Conservation (phyloP, 2,113 vertebrate species). For the Phodopus roborovskii region DNA sequence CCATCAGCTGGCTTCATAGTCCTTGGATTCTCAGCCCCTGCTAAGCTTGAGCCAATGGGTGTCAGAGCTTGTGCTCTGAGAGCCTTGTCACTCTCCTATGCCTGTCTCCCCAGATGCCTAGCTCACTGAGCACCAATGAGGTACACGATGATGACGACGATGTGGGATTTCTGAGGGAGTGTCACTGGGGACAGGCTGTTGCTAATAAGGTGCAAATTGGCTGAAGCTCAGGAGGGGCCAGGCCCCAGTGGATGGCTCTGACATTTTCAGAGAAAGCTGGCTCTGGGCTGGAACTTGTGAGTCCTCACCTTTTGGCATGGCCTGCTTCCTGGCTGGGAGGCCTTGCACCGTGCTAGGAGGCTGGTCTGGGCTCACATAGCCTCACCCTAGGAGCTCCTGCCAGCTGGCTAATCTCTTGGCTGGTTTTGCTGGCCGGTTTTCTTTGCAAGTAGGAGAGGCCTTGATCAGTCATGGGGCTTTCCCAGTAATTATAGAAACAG, state of each 20-base stretch:
- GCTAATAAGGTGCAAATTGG: slow-evolving; percentile 76
- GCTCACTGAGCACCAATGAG: slow-evolving; percentile 71
- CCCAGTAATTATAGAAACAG: slow-evolving; percentile 4
- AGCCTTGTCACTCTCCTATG: slow-evolving; percentile 55
- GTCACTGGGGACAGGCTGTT: slow-evolving; percentile 62
- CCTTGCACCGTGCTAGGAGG: not conserved
- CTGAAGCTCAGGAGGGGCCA: slow-evolving; percentile 51
- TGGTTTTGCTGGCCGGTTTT: slow-evolving; percentile 48
- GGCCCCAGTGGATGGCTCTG: slow-evolving; percentile 33
- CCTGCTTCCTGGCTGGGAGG: not conserved
- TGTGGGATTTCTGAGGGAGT: slow-evolving; percentile 63
- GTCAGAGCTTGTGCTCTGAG: not conserved
- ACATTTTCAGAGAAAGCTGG: not conserved
- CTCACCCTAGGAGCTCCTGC: not conserved
- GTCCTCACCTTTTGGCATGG: not conserved
- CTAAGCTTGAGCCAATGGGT: not conserved
- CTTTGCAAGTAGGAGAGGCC: slow-evolving; percentile 20
- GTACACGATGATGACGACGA: not conserved
- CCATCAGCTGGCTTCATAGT: not conserved
- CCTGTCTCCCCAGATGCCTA: slow-evolving; percentile 47
- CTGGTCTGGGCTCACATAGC: slow-evolving; percentile 11
- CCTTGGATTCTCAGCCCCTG: not conserved
- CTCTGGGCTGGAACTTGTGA: not conserved
- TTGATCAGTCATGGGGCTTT: slow-evolving; percentile 56
- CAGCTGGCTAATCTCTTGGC: slow-evolving; percentile 76